Evolutionary conservation across 2,113 vertebrate genomes (phyloP), one percentile per base, ranked within the genome.

Genomic region (Ornithorhynchus anatinus): DNA sequence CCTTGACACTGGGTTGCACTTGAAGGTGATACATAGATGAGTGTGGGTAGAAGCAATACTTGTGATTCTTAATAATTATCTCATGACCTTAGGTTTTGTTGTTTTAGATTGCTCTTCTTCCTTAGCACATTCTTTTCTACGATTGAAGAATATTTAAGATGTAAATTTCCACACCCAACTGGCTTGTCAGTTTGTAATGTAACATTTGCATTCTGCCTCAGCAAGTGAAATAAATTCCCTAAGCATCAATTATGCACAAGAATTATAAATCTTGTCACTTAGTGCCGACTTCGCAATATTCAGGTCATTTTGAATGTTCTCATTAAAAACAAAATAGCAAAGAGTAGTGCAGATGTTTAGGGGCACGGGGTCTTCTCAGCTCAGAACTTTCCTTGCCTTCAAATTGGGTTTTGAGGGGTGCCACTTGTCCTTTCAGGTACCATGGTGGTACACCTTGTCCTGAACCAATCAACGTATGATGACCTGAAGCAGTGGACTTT

Each of bases 301-400:
- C 80, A 84, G 86, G 86, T 84, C 86, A 85, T 72, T 75, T 79
- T 64, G 75, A 60, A 84, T 69, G 42, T 80, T 80, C 63, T 67
- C 72, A 78, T 75, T 87, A 81, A 85, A 85, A 87, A 84, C 85
- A 87, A 75, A 84, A 68, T 84, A 83, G 77, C 83, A 83, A 77
- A 82, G 80, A 87, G n/a, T n/a, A n/a, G n/a, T n/a, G n/a, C n/a
- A n/a, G n/a, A n/a, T n/a, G n/a, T n/a, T n/a, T n/a, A n/a, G n/a
- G n/a, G n/a, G n/a, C n/a, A n/a, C n/a, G n/a, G n/a, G n/a, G n/a
- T n/a, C n/a, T n/a, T n/a, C n/a, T n/a, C n/a, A n/a, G n/a, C n/a
- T n/a, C n/a, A n/a, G n/a, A n/a, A n/a, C n/a, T n/a, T n/a, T n/a
- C n/a, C n/a, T n/a, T n/a, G n/a, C n/a, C n/a, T n/a, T n/a, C n/a